Evolutionary conservation across 2,888 invertebrate genomes (phyloP), one percentile per base, ranked within the genome.

Genomic region (Drosophila prostipennis): DNA sequence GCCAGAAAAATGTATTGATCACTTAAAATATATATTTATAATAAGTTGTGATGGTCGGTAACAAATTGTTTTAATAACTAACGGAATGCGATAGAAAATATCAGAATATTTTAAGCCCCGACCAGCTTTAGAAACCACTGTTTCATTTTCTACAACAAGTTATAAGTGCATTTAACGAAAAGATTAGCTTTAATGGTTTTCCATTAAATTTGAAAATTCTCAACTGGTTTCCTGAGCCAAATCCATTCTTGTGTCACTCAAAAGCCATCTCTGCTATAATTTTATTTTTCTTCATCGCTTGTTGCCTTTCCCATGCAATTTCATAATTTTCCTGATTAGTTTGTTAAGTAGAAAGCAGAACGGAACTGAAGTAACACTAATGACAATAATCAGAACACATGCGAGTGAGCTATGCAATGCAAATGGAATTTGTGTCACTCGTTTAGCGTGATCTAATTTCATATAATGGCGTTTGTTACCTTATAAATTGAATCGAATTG

Each of bases 381-480:
- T 71, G 74, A 59, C 42, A 76, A 51, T 53, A 65, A 37, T 54
- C 46, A 55, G 48, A 51, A 34, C 48, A 42, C 36, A 49, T 36
- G 58, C 46, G 14, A 58, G n/a, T 19, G 56, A 68, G 59, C 58
- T 48, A 34, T 52, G 43, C 55, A 72, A 56, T 55, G 58, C 48
- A 61, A 77, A 67, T 76, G 76, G 78, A 67, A 74, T 77, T 61
- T 77, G 57, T 71, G 77, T 77, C 76, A 63, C 49, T 13, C 49
- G 13, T 43, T 53, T 37, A 29, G 34, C 40, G 37, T 49, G 46
- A 29, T 72, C 42, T 45, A 56, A 56, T 67, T 67, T 58, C 49
- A 61, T 55, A 52, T 68, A 61, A 55, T 57, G 54, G 54, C 55
- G 60, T 59, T 54, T 56, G 46, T 60, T 72, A 55, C 48, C 34